A percentile compares a stretch with the other conserved stretches of the same genome.
Evolutionary conservation across 2,113 vertebrate genomes (phyloP).

Genomic region (Coreoperca whiteheadi): DNA sequence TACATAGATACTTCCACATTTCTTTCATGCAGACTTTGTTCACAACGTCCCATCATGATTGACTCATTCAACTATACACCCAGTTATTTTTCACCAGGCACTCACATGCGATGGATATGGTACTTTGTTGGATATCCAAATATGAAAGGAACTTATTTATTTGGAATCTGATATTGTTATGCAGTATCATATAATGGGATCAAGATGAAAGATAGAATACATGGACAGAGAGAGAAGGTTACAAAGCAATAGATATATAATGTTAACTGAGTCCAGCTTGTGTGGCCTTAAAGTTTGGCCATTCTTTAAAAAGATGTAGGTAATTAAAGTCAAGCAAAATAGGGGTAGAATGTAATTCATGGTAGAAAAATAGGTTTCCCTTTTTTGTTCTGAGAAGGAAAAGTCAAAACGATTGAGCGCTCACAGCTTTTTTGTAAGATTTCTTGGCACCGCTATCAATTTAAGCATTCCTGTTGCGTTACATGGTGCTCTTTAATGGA

Average conservation of each 20-base stretch:
- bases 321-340: conserved; percentile 66
- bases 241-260: conserved; percentile 68
- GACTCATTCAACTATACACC: conserved; percentile 54
- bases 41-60: conserved; percentile 32
- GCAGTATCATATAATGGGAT: conserved; percentile 74
- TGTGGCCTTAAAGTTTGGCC: conserved; percentile 64
- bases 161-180: conserved; percentile 77
- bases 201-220: conserved; percentile 75
- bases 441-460: conserved; percentile 59
- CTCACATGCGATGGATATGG: conserved; percentile 77
- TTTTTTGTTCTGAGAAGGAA: conserved; percentile 42
- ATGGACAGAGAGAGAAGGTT: conserved; percentile 58
- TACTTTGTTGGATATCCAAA: conserved; percentile 69
- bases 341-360: conserved; percentile 49
- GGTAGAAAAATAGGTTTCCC: conserved; percentile 64
- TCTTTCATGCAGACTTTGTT: conserved; percentile 27
- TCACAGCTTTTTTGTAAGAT: conserved; percentile 66
- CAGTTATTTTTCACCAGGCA: conserved; percentile 62
- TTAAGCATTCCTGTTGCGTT: conserved; percentile 62
- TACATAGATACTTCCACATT: conserved; percentile 40
- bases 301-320: conserved; percentile 57
- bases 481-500: conserved; percentile 61
- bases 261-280: conserved; percentile 72
- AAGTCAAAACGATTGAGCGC: conserved; percentile 68
- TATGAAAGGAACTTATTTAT: conserved; percentile 76